A percentile compares a stretch with the other conserved stretches of the same genome.
Evolutionary conservation across 2,113 vertebrate genomes (phyloP).

Genomic region (Lepus timidus): DNA sequence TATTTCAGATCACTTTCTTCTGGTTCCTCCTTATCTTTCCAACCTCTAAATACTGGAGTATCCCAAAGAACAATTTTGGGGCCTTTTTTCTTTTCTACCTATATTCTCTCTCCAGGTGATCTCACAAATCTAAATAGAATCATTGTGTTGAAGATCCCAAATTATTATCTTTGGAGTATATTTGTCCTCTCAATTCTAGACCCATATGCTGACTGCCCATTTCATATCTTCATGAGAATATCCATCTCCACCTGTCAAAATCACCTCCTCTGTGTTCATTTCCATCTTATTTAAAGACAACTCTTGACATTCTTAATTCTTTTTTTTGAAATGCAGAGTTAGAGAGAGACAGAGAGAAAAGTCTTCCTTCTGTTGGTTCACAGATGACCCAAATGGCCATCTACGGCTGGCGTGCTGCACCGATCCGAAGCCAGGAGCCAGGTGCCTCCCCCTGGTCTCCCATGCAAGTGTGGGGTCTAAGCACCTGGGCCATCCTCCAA

Average conservation of each 20-base stretch:
- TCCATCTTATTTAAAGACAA: neutral
- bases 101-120: neutral
- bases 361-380: too few relatives aligned
- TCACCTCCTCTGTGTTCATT: neutral
- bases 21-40: neutral
- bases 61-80: neutral
- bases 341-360: too few relatives aligned
- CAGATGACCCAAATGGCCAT: too few relatives aligned
- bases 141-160: neutral
- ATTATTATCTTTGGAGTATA: neutral
- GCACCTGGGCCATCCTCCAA: too few relatives aligned
- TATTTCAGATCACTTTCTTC: neutral
- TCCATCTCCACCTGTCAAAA: neutral
- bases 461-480: too few relatives aligned
- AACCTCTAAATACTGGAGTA: neutral
- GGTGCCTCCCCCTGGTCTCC: too few relatives aligned
- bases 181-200: conserved; percentile 5
- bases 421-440: too few relatives aligned
- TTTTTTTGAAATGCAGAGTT: neutral
- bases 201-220: neutral
- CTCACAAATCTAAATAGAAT: neutral
- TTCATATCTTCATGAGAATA: neutral
- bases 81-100: neutral
- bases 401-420: too few relatives aligned
- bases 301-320: neutral